phyloP scores from a whole-genome alignment of 2,797 vertebrate genomes.

The Loriculus beryllinus region DNA sequence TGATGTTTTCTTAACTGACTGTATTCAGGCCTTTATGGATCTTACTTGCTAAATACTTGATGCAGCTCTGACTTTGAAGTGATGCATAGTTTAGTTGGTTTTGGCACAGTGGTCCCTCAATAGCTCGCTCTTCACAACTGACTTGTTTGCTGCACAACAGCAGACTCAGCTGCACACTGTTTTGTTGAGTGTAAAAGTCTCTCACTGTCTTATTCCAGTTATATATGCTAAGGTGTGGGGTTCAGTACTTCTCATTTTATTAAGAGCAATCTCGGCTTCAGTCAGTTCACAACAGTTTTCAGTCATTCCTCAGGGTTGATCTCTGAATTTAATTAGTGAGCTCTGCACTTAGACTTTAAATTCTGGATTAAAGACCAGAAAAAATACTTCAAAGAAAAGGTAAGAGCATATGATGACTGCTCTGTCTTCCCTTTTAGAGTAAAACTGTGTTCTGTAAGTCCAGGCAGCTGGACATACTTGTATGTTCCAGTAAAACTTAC shows the following conservation, averaged over 20 bases:
- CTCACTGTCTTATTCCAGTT: neutral
- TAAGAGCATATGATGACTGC: neutral
- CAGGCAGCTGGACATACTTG: neutral
- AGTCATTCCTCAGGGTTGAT: neutral
- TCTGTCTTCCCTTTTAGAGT: neutral
- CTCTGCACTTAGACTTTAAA: neutral
- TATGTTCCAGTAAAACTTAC: neutral
- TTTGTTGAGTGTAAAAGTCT: neutral
- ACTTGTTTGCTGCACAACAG: neutral
- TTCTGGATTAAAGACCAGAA: neutral
- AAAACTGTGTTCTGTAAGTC: neutral
- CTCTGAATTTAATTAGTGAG: slow-evolving; percentile 14
- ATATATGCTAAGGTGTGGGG: neutral
- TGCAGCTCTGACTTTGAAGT: neutral
- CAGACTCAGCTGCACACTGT: neutral
- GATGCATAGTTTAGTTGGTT: neutral
- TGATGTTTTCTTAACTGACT: neutral
- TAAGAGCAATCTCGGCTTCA: neutral
- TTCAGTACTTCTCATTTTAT: neutral
- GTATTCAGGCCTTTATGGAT: neutral
- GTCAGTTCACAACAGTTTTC: neutral
- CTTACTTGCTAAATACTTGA: slow-evolving; percentile 17
- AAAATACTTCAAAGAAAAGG: neutral
- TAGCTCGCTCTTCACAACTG: neutral
- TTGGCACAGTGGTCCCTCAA: neutral